Evolutionary conservation across 2,113 vertebrate species (phyloP).

Genomic region (Silurus glanis): DNA sequence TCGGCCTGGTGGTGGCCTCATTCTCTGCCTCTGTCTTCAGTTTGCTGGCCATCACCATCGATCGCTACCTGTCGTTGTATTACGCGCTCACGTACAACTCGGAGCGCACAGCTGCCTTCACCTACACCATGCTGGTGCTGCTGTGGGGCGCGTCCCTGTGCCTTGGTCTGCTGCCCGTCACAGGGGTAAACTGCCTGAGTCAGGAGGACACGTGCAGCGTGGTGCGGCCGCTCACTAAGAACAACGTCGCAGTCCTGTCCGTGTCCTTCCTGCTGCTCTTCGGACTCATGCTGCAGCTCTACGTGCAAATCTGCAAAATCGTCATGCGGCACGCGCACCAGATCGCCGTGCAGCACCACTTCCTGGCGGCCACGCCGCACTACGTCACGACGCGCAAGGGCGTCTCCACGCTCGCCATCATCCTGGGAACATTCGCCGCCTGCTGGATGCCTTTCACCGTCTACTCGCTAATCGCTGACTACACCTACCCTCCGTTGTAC

Average conservation of each 20-base stretch:
- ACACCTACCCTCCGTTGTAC: slow-evolving; percentile 95
- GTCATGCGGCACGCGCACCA: slow-evolving; percentile 97
- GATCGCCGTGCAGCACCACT: slow-evolving; percentile 97
- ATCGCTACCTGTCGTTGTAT: slow-evolving; percentile 97
- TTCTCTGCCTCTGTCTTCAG: slow-evolving; percentile 98
- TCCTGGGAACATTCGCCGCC: slow-evolving; percentile 95
- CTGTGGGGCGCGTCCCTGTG: slow-evolving; percentile 93
- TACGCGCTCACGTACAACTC: slow-evolving; percentile 98
- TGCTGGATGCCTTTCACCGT: slow-evolving; percentile 99
- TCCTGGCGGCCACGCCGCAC: slow-evolving; percentile 96
- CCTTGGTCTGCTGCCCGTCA: slow-evolving; percentile 89
- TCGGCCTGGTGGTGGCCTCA: slow-evolving; percentile 94
- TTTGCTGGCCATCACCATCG: slow-evolving; percentile 96
- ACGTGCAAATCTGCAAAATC: slow-evolving; percentile 97
- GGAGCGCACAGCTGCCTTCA: slow-evolving; percentile 93
- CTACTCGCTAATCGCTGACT: slow-evolving; percentile 95
- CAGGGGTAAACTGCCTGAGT: slow-evolving; percentile 94
- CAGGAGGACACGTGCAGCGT: slow-evolving; percentile 94
- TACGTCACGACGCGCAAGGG: slow-evolving; percentile 97
- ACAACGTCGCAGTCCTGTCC: slow-evolving; percentile 90
- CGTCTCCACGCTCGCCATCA: slow-evolving; percentile 96
- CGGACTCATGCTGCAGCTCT: slow-evolving; percentile 97
- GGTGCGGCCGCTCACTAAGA: slow-evolving; percentile 94
- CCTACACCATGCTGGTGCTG: slow-evolving; percentile 92
- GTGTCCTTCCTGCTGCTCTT: slow-evolving; percentile 96